Base-by-base conservation (phyloP, 2,797 vertebrate genomes). In the Pseudocheirus occidentalis region DNA sequence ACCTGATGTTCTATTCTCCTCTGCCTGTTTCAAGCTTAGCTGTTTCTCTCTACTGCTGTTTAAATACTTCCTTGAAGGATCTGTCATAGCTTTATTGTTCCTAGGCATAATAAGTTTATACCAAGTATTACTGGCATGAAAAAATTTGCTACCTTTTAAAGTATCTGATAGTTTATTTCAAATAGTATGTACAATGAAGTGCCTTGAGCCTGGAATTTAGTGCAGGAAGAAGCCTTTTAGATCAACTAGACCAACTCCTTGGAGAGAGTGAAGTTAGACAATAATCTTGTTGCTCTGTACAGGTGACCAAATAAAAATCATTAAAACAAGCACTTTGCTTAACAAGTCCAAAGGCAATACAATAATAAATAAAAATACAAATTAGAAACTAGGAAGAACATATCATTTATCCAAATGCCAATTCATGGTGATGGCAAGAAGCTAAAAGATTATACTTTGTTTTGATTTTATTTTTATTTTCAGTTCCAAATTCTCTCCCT, bases 61-160 rank as follows among this genome's bases (percentile, higher is more conserved):
- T 94, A 99, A 98, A 98, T 99, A 99, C 97, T 99, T 99, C 97
- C 99, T 99, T 34, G 99, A 98, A 53, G 99, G 98, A 96, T 99
- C 99, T 56, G 98, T 99, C 97, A 99, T 98, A 91, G 99, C 99
- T 97, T 99, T 99, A 98, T 99, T 99, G 99, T 99, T 99, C 98
- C 99, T 99, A 97, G 1, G 98, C 90, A 97, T 34, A 97, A 95
- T 87, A 95, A 96, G 96, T 97, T 93, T 87, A 96, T 91, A 95
- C 95, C 18, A 96, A 95, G 95, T 55, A 95, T 55, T 34, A 92
- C 52, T 54, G 29, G 1, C 40, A 0, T 94, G 90, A 50, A 95
- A 97, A 96, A 12, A 93, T 81, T 0, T 94, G 34, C 53, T 50
- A 92, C 91, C 92, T 94, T 94, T 96, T 95, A 90, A 87, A 96